Evolutionary conservation across 1,140 invertebrate species (phyloP).

Genomic region (Maconellicoccus hirsutus): DNA sequence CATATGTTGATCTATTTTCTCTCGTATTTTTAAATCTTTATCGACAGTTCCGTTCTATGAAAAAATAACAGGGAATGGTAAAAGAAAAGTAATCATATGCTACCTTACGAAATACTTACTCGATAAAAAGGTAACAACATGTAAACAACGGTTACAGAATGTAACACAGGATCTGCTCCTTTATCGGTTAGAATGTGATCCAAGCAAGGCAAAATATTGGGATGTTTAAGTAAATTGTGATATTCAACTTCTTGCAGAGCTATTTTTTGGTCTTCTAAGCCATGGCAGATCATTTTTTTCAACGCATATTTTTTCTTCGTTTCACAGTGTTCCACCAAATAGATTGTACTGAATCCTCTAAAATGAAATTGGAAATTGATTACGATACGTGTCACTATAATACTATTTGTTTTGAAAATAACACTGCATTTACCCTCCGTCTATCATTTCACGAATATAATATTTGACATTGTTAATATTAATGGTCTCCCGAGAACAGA

Average conservation of each 20-base stretch:
- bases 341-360: conserved; percentile 75
- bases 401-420: too few relatives aligned
- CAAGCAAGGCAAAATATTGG: conserved; percentile 63
- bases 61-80: conserved; percentile 20
- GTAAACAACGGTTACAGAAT: conserved; percentile 41
- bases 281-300: conserved; percentile 71
- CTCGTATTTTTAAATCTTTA: conserved; percentile 50
- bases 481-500: conserved; percentile 62
- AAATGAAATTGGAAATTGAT: background rate
- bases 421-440: conserved; percentile 69
- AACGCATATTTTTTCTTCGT: conserved; percentile 61
- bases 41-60: conserved; percentile 60
- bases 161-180: conserved; percentile 50
- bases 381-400: conserved; percentile 14
- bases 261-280: conserved; percentile 59
- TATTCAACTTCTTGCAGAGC: conserved; percentile 65
- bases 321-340: conserved; percentile 60
- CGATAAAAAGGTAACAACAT: conserved; percentile 67
- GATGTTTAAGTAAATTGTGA: conserved; percentile 55
- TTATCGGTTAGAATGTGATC: conserved; percentile 50
- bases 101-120: too few relatives aligned
- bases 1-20: conserved; percentile 47
- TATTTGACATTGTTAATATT: conserved; percentile 58
- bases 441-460: conserved; percentile 54
- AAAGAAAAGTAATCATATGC: too few relatives aligned